Conservation (phyloP, 2,113 vertebrate species). For the Pholis gunnellus region DNA sequence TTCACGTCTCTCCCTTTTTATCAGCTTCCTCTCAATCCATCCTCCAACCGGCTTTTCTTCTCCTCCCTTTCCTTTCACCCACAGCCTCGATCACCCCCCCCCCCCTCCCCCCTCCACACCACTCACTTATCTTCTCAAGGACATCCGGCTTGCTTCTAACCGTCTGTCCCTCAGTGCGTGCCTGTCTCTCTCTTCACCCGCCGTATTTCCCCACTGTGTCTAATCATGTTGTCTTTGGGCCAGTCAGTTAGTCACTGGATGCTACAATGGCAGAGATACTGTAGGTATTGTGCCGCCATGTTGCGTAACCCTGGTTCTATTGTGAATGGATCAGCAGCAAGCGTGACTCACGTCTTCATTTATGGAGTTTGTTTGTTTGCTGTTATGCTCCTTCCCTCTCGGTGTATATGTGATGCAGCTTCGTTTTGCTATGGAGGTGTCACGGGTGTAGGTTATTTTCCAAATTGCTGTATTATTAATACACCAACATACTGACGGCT, state of each 20-base stretch:
- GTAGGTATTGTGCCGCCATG: constrained; percentile 41
- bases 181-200: constrained; percentile 41
- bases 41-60: constrained; percentile 1
- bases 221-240: constrained; percentile 61
- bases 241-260: constrained; percentile 45
- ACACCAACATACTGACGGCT: not conserved
- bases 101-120: not conserved
- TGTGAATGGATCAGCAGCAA: constrained; percentile 32
- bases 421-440: not conserved
- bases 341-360: constrained; percentile 6
- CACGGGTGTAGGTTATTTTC: not conserved
- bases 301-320: constrained; percentile 36
- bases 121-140: constrained; percentile 76
- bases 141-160: constrained; percentile 67
- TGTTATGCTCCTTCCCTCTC: not conserved
- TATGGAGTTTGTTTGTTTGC: constrained; percentile 17
- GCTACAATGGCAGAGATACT: constrained; percentile 26
- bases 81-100: constrained; percentile 23
- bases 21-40: constrained; percentile 36
- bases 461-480: not conserved
- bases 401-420: not conserved
- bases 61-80: constrained; percentile 5
- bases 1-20: constrained; percentile 1
- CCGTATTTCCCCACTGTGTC: constrained; percentile 49
- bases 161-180: constrained; percentile 36